phyloP scores from a whole-genome alignment of 2,888 invertebrate species.

The Boloria euphrosyne region DNA sequence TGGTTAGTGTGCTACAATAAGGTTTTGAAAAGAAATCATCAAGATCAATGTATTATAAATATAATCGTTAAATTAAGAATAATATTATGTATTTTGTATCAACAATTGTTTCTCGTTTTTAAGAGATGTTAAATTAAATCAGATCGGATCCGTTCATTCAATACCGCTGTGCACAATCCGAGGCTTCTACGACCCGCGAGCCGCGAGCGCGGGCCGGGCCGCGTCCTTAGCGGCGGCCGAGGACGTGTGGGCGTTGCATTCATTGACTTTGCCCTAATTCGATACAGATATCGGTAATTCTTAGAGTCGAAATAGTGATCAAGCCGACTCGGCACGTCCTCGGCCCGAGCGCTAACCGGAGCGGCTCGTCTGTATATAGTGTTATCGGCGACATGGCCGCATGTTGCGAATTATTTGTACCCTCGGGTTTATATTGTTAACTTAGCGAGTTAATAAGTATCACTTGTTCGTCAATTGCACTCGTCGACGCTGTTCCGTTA shows the following conservation, averaged over 20 bases:
- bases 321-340: too few relatives aligned
- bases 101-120: constrained; percentile 77
- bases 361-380: constrained; percentile 58
- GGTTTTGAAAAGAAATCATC: constrained; percentile 74
- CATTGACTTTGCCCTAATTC: too few relatives aligned
- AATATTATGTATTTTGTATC: constrained; percentile 80
- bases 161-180: constrained; percentile 78
- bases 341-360: background rate
- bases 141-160: constrained; percentile 69
- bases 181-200: constrained; percentile 61
- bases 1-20: constrained; percentile 83
- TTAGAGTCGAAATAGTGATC: too few relatives aligned
- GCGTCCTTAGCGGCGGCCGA: constrained; percentile 28
- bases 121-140: constrained; percentile 67
- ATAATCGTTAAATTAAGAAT: constrained; percentile 79
- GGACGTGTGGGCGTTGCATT: background rate
- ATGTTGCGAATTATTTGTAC: constrained; percentile 65
- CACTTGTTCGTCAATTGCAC: constrained; percentile 83
- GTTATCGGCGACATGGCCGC: constrained; percentile 60
- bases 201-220: constrained; percentile 49
- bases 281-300: too few relatives aligned
- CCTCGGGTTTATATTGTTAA: constrained; percentile 75
- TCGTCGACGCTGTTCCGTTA: constrained; percentile 74
- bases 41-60: constrained; percentile 80
- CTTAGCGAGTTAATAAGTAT: constrained; percentile 76